These are phyloP conservation scores for Mola mola DNA, from an alignment of 2,113 vertebrate genomes.

Conservation along the genomic window DNA sequence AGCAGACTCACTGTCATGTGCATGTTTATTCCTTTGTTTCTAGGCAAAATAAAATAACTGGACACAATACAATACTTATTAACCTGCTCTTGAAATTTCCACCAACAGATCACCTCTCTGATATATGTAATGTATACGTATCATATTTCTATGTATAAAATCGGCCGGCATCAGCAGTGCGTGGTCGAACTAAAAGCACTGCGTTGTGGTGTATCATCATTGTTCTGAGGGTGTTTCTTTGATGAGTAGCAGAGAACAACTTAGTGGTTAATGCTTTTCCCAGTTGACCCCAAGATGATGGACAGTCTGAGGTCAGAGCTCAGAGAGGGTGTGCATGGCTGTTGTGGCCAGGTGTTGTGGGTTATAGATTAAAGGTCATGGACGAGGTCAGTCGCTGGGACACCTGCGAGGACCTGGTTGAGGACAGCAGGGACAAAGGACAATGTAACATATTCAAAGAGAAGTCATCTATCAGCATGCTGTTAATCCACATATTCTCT, in stretches of 20 bases:
- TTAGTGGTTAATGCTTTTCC: slow-evolving; percentile 54
- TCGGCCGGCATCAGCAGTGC: no score
- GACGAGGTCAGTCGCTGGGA: slow-evolving; percentile 52
- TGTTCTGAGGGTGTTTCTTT: slow-evolving; percentile 2
- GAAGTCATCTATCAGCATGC: slow-evolving; percentile 20
- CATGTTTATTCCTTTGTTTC: no score
- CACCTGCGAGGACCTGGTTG: slow-evolving; percentile 71
- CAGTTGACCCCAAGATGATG: slow-evolving; percentile 63
- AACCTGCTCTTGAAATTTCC: no score
- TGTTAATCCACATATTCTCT: no score
- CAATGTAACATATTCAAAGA: slow-evolving; percentile 6
- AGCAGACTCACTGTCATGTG: no score
- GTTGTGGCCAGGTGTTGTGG: slow-evolving; percentile 69
- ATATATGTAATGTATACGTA: no score
- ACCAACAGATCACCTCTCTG: no score
- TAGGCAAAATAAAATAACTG: no score
- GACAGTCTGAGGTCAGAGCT: slow-evolving; percentile 67
- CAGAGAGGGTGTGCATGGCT: slow-evolving; percentile 40
- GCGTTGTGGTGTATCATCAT: neutral
- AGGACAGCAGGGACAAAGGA: slow-evolving; percentile 47
- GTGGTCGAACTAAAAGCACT: no score
- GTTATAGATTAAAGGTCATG: slow-evolving; percentile 55
- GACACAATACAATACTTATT: no score
- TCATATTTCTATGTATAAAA: no score
- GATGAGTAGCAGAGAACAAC: neutral